Conservation (phyloP, 1,140 invertebrate species). For the Dreissena polymorpha region DNA sequence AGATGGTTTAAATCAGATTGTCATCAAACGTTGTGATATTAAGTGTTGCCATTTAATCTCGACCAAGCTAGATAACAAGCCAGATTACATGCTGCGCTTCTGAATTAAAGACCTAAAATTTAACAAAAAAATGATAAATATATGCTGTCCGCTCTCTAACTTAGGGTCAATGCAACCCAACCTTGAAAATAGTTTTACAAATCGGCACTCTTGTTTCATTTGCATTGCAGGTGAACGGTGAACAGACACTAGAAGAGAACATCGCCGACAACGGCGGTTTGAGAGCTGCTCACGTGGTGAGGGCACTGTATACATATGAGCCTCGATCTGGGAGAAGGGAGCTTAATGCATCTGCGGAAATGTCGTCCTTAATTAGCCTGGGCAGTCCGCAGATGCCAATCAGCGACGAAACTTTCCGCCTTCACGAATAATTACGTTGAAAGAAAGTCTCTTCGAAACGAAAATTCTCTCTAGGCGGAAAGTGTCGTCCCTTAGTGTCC, state of each 20-base stretch:
- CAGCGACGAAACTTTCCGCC: too few species aligned
- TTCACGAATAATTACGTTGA: too few species aligned
- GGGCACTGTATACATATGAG: constrained; percentile 37
- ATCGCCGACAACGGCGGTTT: constrained; percentile 97
- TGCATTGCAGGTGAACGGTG: constrained; percentile 63
- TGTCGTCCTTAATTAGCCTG: too few species aligned
- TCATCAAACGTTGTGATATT: too few species aligned
- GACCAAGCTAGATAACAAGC: neutral
- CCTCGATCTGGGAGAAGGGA: neutral
- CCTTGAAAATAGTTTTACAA: neutral
- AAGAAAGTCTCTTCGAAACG: too few species aligned
- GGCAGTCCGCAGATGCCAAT: too few species aligned
- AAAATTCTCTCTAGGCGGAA: too few species aligned
- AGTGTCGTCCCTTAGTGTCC: too few species aligned
- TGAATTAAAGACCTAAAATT: neutral
- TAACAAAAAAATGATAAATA: neutral
- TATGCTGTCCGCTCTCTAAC: neutral
- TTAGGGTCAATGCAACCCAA: neutral
- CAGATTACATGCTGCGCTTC: neutral
- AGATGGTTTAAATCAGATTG: too few species aligned
- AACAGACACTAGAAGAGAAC: constrained; percentile 85
- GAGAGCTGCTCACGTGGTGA: constrained; percentile 90
- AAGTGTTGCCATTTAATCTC: too few species aligned
- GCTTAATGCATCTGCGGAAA: too few species aligned
- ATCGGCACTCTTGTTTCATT: neutral